These are phyloP conservation scores for Nowickia ferox DNA, from an alignment of 2,888 invertebrate genomes.

Conservation along the genomic window DNA sequence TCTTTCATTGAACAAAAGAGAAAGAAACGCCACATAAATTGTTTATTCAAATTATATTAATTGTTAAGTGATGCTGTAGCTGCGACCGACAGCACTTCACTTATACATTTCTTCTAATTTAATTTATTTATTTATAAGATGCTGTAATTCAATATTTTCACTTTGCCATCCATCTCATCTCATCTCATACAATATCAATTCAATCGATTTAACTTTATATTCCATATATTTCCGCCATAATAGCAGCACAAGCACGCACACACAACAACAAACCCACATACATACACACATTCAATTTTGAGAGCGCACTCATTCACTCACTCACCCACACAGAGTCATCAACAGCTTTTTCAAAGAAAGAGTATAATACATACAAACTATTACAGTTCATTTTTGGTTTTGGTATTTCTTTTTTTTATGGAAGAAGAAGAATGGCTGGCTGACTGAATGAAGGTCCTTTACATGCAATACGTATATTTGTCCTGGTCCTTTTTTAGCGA, in stretches of 20 bases:
- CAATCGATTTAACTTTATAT: conserved; percentile 52
- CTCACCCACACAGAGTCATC: background rate
- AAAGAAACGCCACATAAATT: background rate
- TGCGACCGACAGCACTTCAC: background rate
- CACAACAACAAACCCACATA: background rate
- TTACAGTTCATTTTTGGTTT: conserved; percentile 28
- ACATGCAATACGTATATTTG: background rate
- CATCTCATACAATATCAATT: conserved; percentile 45
- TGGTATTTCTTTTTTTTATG: background rate
- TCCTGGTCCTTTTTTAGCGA: background rate
- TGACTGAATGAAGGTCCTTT: conserved; percentile 4
- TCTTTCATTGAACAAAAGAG: background rate
- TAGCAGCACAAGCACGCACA: conserved; percentile 6
- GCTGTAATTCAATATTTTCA: conserved; percentile 51
- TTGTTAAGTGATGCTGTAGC: background rate
- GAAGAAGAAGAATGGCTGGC: conserved; percentile 15
- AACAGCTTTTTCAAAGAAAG: background rate
- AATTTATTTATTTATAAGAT: conserved; percentile 51
- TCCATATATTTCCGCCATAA: conserved; percentile 55
- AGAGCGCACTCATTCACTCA: background rate
- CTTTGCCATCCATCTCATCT: background rate
- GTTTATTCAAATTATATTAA: conserved; percentile 28
- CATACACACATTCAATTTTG: background rate
- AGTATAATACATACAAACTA: conserved; percentile 37
- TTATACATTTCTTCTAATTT: background rate